Percentiles rank a stretch among this genome's conserved stretches.
Evolutionary conservation across 2,888 invertebrate genomes (phyloP).

Genomic region (Carabus problematicus): DNA sequence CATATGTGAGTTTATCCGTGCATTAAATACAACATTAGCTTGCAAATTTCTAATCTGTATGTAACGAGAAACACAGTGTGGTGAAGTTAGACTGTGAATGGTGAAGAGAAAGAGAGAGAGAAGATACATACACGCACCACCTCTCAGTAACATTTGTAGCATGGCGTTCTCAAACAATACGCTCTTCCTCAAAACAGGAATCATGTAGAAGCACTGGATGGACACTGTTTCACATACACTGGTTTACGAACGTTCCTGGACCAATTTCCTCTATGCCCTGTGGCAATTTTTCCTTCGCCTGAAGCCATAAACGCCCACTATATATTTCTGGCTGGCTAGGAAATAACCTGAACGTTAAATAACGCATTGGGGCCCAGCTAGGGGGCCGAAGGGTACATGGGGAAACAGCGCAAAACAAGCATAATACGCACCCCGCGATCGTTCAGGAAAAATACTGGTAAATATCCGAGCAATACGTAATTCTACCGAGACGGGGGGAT

Average conservation of each 20-base stretch:
- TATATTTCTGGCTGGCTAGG: slow-evolving; percentile 29
- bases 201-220: neutral
- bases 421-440: too few species aligned
- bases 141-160: too few species aligned
- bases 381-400: neutral
- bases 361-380: slow-evolving; percentile 10
- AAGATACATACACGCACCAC: too few species aligned
- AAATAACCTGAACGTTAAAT: slow-evolving; percentile 40
- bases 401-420: neutral
- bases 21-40: slow-evolving; percentile 42
- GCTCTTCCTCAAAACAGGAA: too few species aligned
- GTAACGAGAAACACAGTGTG: neutral
- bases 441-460: too few species aligned
- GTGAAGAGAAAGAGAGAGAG: too few species aligned
- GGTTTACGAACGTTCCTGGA: slow-evolving; percentile 18
- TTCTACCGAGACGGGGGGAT: neutral
- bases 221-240: slow-evolving; percentile 11
- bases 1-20: slow-evolving; percentile 38
- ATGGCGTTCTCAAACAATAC: neutral
- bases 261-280: slow-evolving; percentile 31
- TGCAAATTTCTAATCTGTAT: slow-evolving; percentile 42
- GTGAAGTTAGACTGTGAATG: neutral
- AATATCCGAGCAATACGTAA: too few species aligned
- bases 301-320: slow-evolving; percentile 26
- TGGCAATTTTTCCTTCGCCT: slow-evolving; percentile 31